A percentile compares a stretch with the other conserved stretches of the same genome.
Conservation (phyloP, 2,113 vertebrate species). For the Hucho hucho region DNA sequence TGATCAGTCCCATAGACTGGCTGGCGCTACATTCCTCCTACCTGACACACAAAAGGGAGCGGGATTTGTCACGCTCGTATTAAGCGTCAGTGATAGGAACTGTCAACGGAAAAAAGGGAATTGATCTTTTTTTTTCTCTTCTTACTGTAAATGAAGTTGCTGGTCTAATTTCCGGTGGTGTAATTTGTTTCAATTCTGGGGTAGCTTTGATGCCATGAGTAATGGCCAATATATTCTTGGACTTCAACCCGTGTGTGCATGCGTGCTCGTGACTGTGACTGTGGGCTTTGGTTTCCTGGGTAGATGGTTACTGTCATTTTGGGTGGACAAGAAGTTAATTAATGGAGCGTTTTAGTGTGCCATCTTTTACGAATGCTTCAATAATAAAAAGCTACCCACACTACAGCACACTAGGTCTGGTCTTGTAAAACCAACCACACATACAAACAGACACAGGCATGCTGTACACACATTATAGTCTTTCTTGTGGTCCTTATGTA, state of each 20-base stretch:
- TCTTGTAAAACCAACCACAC: no score
- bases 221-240: no score
- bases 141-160: background rate
- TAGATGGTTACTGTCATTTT: no score
- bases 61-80: background rate
- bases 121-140: background rate
- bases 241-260: background rate
- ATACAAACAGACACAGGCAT: no score
- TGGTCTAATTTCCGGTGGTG: background rate
- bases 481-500: no score
- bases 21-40: background rate
- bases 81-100: background rate
- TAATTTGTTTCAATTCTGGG: background rate
- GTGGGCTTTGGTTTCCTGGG: background rate
- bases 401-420: no score
- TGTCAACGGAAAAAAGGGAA: background rate
- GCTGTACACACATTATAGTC: no score
- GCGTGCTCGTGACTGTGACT: background rate
- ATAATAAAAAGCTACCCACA: no score
- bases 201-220: no score
- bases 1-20: background rate
- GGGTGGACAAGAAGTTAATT: no score
- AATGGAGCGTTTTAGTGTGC: no score
- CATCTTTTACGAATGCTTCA: no score
- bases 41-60: constrained; percentile 15